Conservation (phyloP, 2,888 invertebrate species). For the Dioctria linearis region DNA sequence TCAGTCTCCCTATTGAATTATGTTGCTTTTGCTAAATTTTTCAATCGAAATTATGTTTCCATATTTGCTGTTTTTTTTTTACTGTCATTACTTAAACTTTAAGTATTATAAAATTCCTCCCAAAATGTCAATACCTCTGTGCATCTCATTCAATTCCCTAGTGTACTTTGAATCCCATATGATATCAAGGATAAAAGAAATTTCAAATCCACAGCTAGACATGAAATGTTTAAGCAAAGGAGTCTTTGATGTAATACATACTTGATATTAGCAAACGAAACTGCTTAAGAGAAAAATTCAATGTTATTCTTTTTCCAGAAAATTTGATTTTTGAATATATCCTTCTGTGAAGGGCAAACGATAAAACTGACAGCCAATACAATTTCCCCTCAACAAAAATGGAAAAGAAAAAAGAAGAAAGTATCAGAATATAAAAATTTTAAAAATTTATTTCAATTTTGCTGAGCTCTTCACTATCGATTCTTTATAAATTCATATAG, state of each 20-base stretch:
- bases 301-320: slow-evolving; percentile 27
- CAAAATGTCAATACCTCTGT: too few relatives aligned
- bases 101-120: too few relatives aligned
- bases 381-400: neutral
- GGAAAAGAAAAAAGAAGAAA: neutral
- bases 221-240: slow-evolving; percentile 19
- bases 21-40: too few relatives aligned
- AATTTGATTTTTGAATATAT: slow-evolving; percentile 31
- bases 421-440: slow-evolving; percentile 35
- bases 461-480: slow-evolving; percentile 30
- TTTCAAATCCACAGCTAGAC: slow-evolving; percentile 28
- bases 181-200: slow-evolving; percentile 40
- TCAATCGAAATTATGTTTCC: too few relatives aligned
- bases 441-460: slow-evolving; percentile 34
- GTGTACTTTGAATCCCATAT: slow-evolving; percentile 21
- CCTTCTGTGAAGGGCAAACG: slow-evolving; percentile 2
- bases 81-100: too few relatives aligned
- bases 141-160: slow-evolving; percentile 16
- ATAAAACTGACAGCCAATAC: slow-evolving; percentile 19
- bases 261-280: slow-evolving; percentile 36
- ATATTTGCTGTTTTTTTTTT: too few relatives aligned
- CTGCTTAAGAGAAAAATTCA: slow-evolving; percentile 41
- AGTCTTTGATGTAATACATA: slow-evolving; percentile 27
- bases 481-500: slow-evolving; percentile 37
- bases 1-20: too few relatives aligned